Evolutionary conservation across 2,797 vertebrate genomes (phyloP), one percentile per base, ranked within the genome.

Genomic region (Epinephelus malabaricus): DNA sequence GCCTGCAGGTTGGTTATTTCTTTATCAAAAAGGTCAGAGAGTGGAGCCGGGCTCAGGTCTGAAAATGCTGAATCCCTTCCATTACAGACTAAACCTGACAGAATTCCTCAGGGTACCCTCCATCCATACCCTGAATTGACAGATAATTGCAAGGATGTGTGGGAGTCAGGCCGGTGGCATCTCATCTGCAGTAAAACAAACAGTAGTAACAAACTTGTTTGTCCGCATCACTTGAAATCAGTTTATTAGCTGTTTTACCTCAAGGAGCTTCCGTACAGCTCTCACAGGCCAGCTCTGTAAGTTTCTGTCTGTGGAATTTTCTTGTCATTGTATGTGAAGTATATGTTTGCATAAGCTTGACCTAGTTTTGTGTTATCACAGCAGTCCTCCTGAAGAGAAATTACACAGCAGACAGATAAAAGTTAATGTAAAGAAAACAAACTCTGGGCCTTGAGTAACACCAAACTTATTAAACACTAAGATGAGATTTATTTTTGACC

Each of bases 21-120:
- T 83, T 65, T 58, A 78, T 79, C 45, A 76, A 65, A 85, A 81
- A 85, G 66, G 77, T 85, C 78, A 78, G 69, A 65, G 23, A 53
- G 46, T 38, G 38, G 63, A 88, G 56, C 38, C 1, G 1, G 34
- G 50, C 49, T 62, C 49, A 23, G 46, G 56, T n/a, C 67, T 69
- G 19, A 23, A 69, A 76, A 78, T 1, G 51, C 55, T 66, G 25
- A 49, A 46, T 71, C 38, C 30, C 45, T 56, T 69, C 12, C 54
- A 68, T 60, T 43, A 76, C 51, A 61, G 25, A 77, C 65, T 40
- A 60, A 77, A 62, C 38, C 72, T 34, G 64, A 81, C 69, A 68
- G 65, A 73, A 73, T 61, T 76, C 59, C 30, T 18, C 3, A 0
- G 56, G 38, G 68, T 43, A 61, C 12, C 62, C 61, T 50, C 38